Percentiles rank a stretch among this genome's conserved stretches.
These are phyloP conservation scores for Ceyx melanurus DNA, from an alignment of 2,113 vertebrate genomes.

Conservation along the genomic window DNA sequence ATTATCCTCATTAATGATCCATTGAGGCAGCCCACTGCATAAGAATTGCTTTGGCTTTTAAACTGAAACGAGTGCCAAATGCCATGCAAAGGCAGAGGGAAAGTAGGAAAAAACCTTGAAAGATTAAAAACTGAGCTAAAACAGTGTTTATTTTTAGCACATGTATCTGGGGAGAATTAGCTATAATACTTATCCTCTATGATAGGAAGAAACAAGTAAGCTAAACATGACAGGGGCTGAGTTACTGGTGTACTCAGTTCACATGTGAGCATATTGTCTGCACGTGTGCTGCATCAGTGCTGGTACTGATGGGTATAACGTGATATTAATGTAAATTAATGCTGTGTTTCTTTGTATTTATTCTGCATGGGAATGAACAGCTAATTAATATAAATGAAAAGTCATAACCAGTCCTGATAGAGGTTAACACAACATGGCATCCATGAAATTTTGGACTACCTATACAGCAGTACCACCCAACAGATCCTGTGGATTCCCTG, in stretches of 20 bases:
- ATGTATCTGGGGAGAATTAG: not conserved
- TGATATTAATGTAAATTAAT: not conserved
- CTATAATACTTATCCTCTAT: not conserved
- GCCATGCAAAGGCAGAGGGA: not conserved
- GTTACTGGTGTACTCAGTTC: not conserved
- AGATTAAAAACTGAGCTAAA: conserved; percentile 22
- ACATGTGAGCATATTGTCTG: not conserved
- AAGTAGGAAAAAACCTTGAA: not conserved
- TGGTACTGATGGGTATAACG: not conserved
- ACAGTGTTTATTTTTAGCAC: not conserved
- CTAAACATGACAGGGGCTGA: not conserved
- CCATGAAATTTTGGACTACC: not conserved
- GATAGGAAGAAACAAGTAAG: not conserved
- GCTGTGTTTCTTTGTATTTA: not conserved
- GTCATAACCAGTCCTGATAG: not conserved
- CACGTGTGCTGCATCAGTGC: not conserved
- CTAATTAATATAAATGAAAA: not conserved
- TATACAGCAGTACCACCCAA: not conserved
- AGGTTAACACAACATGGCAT: not conserved
- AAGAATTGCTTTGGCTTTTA: conserved; percentile 26
- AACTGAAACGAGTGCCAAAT: not conserved
- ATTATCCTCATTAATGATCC: conserved; percentile 24
- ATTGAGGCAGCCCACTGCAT: conserved; percentile 4
- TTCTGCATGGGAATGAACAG: not conserved
- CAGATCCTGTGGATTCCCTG: not conserved